Percentiles rank a stretch among this genome's conserved stretches.
These are phyloP conservation scores for Sebastolobus alascanus DNA, from an alignment of 2,797 vertebrate genomes.

Conservation along the genomic window DNA sequence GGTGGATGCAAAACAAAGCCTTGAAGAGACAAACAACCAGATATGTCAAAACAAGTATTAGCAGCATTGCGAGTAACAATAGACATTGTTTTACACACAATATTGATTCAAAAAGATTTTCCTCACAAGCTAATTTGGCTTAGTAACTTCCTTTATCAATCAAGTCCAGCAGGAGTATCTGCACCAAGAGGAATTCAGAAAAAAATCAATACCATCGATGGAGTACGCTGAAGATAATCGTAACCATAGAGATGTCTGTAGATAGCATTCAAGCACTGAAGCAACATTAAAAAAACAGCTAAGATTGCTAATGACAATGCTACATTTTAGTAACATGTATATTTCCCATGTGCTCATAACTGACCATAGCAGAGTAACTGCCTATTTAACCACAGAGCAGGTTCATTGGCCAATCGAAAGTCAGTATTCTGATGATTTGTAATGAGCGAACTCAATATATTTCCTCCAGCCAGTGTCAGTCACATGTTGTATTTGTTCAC, in stretches of 20 bases:
- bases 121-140: neutral
- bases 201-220: neutral
- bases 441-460: conserved; percentile 2
- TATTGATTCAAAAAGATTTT: neutral
- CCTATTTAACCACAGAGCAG: neutral
- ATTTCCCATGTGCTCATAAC: neutral
- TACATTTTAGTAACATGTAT: neutral
- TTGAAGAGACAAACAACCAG: neutral
- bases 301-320: neutral
- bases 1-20: neutral
- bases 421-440: conserved; percentile 4
- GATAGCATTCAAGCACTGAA: neutral
- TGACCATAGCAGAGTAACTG: neutral
- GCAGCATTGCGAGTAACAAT: neutral
- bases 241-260: neutral
- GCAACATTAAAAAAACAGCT: neutral
- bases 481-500: neutral
- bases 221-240: neutral
- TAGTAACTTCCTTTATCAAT: neutral
- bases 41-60: neutral
- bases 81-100: neutral
- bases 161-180: neutral
- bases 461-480: conserved; percentile 9
- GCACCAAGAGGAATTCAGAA: neutral
- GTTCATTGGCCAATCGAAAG: conserved; percentile 9